These are phyloP conservation scores for Myrmecophaga tridactyla DNA, from an alignment of 2,113 vertebrate species.

Conservation along the genomic window DNA sequence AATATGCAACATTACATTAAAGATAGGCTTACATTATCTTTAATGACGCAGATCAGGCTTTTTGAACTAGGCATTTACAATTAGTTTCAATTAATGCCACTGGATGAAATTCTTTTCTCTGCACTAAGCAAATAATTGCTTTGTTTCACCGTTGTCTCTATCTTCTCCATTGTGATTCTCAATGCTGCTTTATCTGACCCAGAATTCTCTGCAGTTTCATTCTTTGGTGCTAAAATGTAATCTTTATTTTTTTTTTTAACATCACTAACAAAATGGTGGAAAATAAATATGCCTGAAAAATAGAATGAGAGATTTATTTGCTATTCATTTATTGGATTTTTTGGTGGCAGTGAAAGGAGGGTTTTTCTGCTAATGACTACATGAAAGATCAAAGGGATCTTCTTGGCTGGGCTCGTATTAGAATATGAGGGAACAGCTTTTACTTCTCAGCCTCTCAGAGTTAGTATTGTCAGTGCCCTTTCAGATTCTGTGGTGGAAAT, in stretches of 20 bases:
- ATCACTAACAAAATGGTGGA: neutral
- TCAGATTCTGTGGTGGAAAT: neutral
- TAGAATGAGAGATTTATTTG: conserved; percentile 1
- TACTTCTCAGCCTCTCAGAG: neutral
- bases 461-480: neutral
- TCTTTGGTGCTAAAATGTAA: neutral
- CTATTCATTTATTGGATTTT: neutral
- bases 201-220: neutral
- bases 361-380: neutral
- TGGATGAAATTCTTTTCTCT: conserved; percentile 31
- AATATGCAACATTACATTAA: neutral
- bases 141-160: neutral
- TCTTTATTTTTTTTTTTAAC: neutral
- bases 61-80: conserved; percentile 21
- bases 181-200: neutral
- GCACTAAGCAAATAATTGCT: conserved; percentile 22
- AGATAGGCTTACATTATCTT: neutral
- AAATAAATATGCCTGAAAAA: neutral
- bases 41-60: neutral
- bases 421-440: neutral
- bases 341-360: neutral
- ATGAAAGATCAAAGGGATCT: neutral
- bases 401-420: neutral
- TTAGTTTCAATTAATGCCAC: conserved; percentile 43
- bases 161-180: neutral